Base-by-base conservation (phyloP, 2,888 invertebrate genomes). In the Erebia palarica region DNA sequence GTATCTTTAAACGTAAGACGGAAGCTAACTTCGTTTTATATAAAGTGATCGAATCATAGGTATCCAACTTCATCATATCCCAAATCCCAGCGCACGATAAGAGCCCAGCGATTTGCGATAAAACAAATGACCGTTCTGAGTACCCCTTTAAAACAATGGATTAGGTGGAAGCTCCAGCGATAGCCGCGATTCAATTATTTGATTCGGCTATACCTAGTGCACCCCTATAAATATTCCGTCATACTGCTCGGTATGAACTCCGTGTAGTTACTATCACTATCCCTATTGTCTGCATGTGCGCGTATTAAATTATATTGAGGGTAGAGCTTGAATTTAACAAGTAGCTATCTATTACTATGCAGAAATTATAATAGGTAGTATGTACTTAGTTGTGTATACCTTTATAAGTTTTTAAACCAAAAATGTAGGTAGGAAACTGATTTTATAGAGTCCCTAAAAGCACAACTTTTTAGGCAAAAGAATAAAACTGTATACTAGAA, bases 131-230 rank as follows among this genome's bases (percentile, higher is more conserved):
- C 51, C 60, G 36, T 60, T 60, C 42, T 65, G 60, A 68, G 65
- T 16, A 49, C 60, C 44, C 51, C 68, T 66, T 51, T 73, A 58
- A 44, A 61, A 73, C 51, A 68, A 66, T 66, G 57, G 65, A 71
- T 65, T 51, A 70, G 59, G 55, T 55, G 36, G 67, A 68, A 42
- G 47, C 55, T 42, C 14, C 13, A 16, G 44, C 27, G 68, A 70
- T 71, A 68, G 57, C 58, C 11, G 36, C 61, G 73, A 73, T 73
- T 71, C 68, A 66, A 73, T 73, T 68, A 71, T 73, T 68, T 68
- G 71, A 73, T 73, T 70, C 53, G 60, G 21, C 27, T 27, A 13
- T 71, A 71, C 71, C 68, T 44, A 14, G 63, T 47, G 21, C 16
- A 63, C 71, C 68, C 68, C 49, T 57, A 71, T 73, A 71, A 71